These are phyloP conservation scores for Ptychodera flava DNA, from an alignment of 35 echinoderm and acorn worm genomes.

Conservation along the genomic window DNA sequence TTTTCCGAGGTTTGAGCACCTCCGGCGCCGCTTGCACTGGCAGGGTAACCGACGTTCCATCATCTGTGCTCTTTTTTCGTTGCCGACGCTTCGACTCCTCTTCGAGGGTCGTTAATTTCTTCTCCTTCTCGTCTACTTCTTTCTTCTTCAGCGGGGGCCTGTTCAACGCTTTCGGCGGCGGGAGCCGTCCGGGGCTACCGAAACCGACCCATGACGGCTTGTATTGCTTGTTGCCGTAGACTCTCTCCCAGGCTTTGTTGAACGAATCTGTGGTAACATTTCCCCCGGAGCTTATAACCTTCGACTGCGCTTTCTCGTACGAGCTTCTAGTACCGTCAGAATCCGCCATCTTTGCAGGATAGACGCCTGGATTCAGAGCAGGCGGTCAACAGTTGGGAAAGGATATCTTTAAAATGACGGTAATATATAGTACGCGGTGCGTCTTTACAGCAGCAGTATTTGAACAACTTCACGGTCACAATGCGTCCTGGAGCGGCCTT, in stretches of 20 bases:
- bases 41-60: conserved; percentile 19
- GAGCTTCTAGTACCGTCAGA: not conserved
- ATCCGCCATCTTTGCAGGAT: not conserved
- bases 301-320: not conserved
- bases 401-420: too few relatives aligned
- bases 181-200: conserved; percentile 12
- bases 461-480: too few relatives aligned
- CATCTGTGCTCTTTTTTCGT: conserved; percentile 12
- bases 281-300: not conserved
- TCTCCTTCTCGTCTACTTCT: conserved; percentile 23
- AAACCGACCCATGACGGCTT: conserved; percentile 76
- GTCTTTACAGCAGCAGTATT: too few relatives aligned
- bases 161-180: conserved; percentile 3
- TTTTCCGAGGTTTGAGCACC: not conserved
- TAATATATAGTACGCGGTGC: too few relatives aligned
- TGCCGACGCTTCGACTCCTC: conserved; percentile 14
- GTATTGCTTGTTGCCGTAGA: conserved; percentile 83
- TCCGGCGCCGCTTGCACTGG: conserved; percentile 15
- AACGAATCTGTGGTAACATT: conserved; percentile 16
- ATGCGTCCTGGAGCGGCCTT: too few relatives aligned
- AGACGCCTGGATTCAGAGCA: too few relatives aligned
- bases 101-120: conserved; percentile 32
- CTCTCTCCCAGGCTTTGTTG: conserved; percentile 76
- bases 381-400: too few relatives aligned
- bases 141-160: conserved; percentile 13